Conservation (phyloP, 2,888 invertebrate species). For the Scrobipalpa atriplicella region DNA sequence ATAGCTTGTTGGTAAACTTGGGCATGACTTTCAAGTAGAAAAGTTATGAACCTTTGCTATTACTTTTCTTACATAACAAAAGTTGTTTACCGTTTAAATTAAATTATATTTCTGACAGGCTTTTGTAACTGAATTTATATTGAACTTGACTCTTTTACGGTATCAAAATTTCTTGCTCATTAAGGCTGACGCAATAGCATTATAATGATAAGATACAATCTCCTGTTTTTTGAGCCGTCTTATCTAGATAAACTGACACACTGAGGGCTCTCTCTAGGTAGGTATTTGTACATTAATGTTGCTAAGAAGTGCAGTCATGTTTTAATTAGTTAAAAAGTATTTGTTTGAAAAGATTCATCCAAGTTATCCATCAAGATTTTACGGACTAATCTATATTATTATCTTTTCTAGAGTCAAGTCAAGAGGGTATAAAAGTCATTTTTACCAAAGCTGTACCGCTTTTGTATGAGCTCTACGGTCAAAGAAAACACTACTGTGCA, state of each 20-base stretch:
- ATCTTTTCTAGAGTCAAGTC: too few relatives aligned
- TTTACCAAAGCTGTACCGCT: too few relatives aligned
- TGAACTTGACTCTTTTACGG: conserved; percentile 21
- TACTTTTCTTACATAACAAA: background rate
- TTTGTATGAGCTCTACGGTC: too few relatives aligned
- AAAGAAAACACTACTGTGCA: too few relatives aligned
- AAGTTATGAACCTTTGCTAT: background rate
- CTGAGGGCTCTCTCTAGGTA: background rate
- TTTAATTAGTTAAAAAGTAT: too few relatives aligned
- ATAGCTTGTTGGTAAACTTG: background rate
- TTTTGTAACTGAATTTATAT: background rate
- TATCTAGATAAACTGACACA: background rate
- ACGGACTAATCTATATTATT: too few relatives aligned
- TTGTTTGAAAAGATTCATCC: too few relatives aligned
- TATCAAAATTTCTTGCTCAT: background rate
- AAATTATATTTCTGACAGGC: background rate
- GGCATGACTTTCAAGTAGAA: background rate
- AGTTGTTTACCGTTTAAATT: background rate
- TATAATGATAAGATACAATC: background rate
- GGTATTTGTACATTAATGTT: background rate
- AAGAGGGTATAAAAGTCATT: too few relatives aligned
- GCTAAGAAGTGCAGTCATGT: too few relatives aligned
- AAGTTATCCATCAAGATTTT: too few relatives aligned
- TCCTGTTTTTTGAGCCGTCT: background rate
- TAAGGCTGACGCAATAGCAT: background rate